Conservation (phyloP, 2,113 vertebrate species). For the Spea multiplicata region DNA sequence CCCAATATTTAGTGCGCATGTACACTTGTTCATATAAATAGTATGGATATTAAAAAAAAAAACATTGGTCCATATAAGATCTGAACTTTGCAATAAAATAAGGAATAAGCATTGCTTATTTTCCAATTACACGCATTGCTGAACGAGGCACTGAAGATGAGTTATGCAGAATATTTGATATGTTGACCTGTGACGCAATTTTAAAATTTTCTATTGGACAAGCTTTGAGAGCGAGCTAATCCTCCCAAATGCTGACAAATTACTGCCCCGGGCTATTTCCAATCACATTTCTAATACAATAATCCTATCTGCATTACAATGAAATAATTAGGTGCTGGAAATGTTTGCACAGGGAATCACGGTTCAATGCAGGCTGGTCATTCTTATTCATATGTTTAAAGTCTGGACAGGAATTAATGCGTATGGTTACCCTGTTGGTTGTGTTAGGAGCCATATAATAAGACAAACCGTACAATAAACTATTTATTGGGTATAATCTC, state of each 20-base stretch:
- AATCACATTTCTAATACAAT: slow-evolving; percentile 67
- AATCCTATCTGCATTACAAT: slow-evolving; percentile 62
- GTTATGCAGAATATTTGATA: slow-evolving; percentile 52
- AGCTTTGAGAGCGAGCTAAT: slow-evolving; percentile 61
- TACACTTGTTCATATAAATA: too few relatives aligned
- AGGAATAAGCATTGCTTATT: not conserved
- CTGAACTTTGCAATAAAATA: not conserved
- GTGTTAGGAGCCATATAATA: not conserved
- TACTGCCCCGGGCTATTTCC: slow-evolving; percentile 61
- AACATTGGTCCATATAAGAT: not conserved
- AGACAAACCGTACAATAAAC: not conserved
- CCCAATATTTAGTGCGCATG: too few relatives aligned
- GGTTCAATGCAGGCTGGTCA: slow-evolving; percentile 53
- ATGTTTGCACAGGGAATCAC: slow-evolving; percentile 65
- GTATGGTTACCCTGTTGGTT: slow-evolving; percentile 46
- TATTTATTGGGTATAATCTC: too few relatives aligned
- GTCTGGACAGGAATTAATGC: slow-evolving; percentile 51
- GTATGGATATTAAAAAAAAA: too few relatives aligned
- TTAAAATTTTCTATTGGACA: slow-evolving; percentile 54
- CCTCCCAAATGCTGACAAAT: slow-evolving; percentile 67
- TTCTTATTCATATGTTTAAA: slow-evolving; percentile 62
- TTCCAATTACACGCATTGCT: slow-evolving; percentile 33
- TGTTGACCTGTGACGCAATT: slow-evolving; percentile 51
- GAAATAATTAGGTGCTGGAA: slow-evolving; percentile 60
- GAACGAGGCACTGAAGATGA: slow-evolving; percentile 34